Conservation (phyloP, 2,888 invertebrate species). For the Polyploca ridens region DNA sequence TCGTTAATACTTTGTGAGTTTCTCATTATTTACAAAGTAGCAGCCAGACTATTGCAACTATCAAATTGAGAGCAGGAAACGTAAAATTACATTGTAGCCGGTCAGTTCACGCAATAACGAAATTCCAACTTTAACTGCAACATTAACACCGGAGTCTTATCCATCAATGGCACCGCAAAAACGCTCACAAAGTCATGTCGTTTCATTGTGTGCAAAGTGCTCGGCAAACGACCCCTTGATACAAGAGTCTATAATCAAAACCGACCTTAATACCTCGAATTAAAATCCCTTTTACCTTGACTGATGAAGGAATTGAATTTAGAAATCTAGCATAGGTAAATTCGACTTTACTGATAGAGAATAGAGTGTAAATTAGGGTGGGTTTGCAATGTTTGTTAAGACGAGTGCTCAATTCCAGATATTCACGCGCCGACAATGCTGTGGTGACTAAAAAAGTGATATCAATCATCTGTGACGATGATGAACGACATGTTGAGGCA, state of each 20-base stretch:
- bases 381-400: slow-evolving; percentile 40
- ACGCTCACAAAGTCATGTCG: slow-evolving; percentile 53
- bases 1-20: background rate
- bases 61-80: background rate
- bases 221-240: slow-evolving; percentile 58
- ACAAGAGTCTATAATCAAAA: slow-evolving; percentile 25
- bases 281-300: slow-evolving; percentile 27
- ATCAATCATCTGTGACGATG: slow-evolving; percentile 79
- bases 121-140: slow-evolving; percentile 14
- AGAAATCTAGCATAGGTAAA: slow-evolving; percentile 18
- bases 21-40: background rate
- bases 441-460: slow-evolving; percentile 66
- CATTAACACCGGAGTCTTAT: slow-evolving; percentile 61
- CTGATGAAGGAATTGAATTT: slow-evolving; percentile 17
- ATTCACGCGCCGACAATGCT: slow-evolving; percentile 51
- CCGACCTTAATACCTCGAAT: slow-evolving; percentile 25
- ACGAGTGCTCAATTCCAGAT: slow-evolving; percentile 51
- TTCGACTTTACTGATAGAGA: slow-evolving; percentile 19
- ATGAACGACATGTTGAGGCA: slow-evolving; percentile 54
- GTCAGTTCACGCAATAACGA: background rate
- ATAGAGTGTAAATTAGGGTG: slow-evolving; percentile 21
- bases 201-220: slow-evolving; percentile 71
- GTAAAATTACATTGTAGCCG: background rate
- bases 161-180: slow-evolving; percentile 63
- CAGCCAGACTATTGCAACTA: background rate